Base-by-base conservation (phyloP, 2,113 vertebrate species). In the Oncorhynchus tshawytscha region DNA sequence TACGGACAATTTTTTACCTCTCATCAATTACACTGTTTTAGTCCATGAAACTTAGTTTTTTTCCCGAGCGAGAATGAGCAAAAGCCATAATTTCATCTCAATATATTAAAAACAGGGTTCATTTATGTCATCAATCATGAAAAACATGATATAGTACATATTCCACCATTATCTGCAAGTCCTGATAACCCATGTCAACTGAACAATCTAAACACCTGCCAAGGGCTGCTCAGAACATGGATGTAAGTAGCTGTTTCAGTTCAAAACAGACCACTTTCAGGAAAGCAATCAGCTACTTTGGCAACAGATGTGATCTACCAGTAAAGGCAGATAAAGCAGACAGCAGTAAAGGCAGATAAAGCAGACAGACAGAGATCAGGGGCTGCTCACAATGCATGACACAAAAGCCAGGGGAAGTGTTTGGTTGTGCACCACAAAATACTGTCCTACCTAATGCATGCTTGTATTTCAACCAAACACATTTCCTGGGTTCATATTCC, bases 241-340 rank as follows among this genome's bases (percentile, higher is more conserved):
- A 78, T 75, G 67, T 13, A 83, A 20, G 16, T 20, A 7, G 54
- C 20, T 1, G 54, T 57, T 57, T 57, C 16, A 57, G 18, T 57
- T 39, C 39, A 39, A 39, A 39, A 39, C 39, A 39, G 39, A 39
- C 7, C 2, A 39, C 39, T 39, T 39, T 39, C 39, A 39, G 39
- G 2, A 45, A 45, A 45, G 18, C 13, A 20, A 18, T 18, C 54
- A 57, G 54, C 20, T 15, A 57, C 20, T 91, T 90, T 91, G 90
- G 89, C 90, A 90, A 89, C 80, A 82, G 48, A 83, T 29, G 39
- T 24, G 5, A 73, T 84, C 86, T 29, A 67, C 82, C 81, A 3
- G 11, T 51, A 68, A 31, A 81, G 81, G 82, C 67, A 27, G 25
- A 27, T 27, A 27, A 27, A 27, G 25, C 25, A 2, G 25, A 27